Base-by-base conservation (phyloP, 2,113 vertebrate species). In the Antechinus flavipes region DNA sequence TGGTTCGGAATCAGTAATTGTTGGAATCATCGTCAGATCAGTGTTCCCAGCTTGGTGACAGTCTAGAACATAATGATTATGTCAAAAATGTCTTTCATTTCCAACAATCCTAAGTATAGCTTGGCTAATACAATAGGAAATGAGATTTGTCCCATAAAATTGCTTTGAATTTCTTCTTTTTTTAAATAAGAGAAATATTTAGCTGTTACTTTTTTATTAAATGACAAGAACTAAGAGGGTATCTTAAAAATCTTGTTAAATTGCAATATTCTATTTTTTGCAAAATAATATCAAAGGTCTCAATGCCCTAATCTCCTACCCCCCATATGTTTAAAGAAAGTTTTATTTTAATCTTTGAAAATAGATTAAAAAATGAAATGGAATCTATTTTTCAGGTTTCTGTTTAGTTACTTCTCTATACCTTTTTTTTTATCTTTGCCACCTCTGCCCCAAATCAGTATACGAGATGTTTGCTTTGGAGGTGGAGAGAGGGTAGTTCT, bases 401-500 rank as follows among this genome's bases (percentile, higher is more conserved):
- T 84, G 16, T 84, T 19, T 84, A 42, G 35, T 42, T 84, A 42
- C n/a, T 84, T 84, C n/a, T 96, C 76, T 90, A 1, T 93, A 49
- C 93, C n/a, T 96, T 8, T 94, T 52, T 52, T 52, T 52, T 89
- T 90, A 89, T 94, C 68, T 76, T 26, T 94, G 92, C 35, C 91
- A 42, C n/a, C 23, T 16, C 30, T 90, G 93, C 30, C 30, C 46
- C 92, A n/a, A 61, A 94, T 49, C 49, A 94, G 50, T 49, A 91
- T 56, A 58, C 24, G 16, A 76, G 50, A 91, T 30, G 46, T 23
- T 84, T 84, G 16, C 16, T 84, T 76, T n/a, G 14, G 68, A 35
- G 3, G 0, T 2, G 9, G 27, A 24, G 56, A 8, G 56, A 3
- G 25, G 35, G 14, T 42, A 42, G 68, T 22, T n/a, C 7, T 84